phyloP scores from a whole-genome alignment of 2,888 invertebrate species.

The Molorchus minor region DNA sequence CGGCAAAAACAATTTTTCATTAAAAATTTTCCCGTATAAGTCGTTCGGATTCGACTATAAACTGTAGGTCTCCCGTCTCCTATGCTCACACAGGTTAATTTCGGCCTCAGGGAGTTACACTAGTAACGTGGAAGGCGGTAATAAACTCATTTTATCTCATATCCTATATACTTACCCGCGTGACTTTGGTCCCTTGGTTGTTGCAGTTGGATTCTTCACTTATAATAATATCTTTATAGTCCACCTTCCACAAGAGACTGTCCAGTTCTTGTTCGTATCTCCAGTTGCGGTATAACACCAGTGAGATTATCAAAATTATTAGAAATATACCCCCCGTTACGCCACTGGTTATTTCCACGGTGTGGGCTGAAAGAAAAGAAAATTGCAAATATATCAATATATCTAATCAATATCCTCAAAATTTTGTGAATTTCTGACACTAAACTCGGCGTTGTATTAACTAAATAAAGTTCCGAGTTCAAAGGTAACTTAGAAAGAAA shows the following conservation, averaged over 20 bases:
- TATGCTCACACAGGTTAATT: no score
- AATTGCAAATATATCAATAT: no score
- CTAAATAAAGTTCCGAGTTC: background rate
- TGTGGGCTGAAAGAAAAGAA: conserved; percentile 68
- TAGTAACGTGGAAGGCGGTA: no score
- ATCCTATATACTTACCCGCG: conserved; percentile 59
- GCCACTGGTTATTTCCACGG: conserved; percentile 83
- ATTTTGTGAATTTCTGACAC: no score
- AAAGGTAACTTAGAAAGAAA: conserved; percentile 1
- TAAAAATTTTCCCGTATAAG: no score
- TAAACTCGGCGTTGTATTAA: background rate
- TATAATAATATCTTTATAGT: conserved; percentile 87
- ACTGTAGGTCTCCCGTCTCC: no score
- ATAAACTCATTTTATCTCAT: no score
- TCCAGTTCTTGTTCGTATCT: conserved; percentile 93
- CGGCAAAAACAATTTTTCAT: no score
- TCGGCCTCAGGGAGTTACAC: no score
- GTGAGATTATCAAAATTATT: conserved; percentile 74
- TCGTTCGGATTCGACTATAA: no score
- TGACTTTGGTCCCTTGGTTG: conserved; percentile 57
- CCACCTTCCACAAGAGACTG: conserved; percentile 92
- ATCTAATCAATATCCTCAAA: no score
- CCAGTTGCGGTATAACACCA: conserved; percentile 89
- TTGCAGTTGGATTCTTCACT: conserved; percentile 67
- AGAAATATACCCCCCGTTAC: conserved; percentile 80